Conservation (phyloP, 2,113 vertebrate genomes). For the Aldabrachelys gigantea region DNA sequence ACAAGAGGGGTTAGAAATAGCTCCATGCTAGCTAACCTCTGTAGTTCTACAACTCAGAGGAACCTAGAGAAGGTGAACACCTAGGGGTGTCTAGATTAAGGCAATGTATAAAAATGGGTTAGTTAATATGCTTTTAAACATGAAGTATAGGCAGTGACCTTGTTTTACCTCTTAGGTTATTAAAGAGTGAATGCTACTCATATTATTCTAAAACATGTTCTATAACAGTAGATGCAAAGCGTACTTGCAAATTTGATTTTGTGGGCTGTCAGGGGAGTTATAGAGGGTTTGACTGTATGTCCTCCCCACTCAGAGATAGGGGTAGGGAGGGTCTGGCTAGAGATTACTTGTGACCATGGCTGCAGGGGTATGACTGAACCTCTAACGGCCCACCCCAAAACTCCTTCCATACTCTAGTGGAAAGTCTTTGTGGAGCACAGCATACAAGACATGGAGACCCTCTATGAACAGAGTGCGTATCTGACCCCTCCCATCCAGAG, state of each 20-base stretch:
- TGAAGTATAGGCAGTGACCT: background rate
- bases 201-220: background rate
- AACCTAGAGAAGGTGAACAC: background rate
- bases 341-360: background rate
- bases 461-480: background rate
- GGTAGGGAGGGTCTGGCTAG: background rate
- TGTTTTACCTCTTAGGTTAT: background rate
- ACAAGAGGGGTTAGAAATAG: too few relatives aligned
- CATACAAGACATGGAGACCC: background rate
- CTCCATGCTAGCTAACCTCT: background rate
- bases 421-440: background rate
- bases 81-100: background rate
- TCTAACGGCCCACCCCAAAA: background rate
- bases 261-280: rapidly evolving
- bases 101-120: background rate
- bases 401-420: background rate
- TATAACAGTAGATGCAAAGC: background rate
- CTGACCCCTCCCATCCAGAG: background rate
- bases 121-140: background rate
- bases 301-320: background rate
- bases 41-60: background rate
- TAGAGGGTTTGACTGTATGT: background rate
- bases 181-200: background rate
- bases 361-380: background rate
- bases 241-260: background rate